Evolutionary conservation across 2,113 vertebrate genomes (phyloP).

Genomic region (Phyllopteryx taeniolatus): DNA sequence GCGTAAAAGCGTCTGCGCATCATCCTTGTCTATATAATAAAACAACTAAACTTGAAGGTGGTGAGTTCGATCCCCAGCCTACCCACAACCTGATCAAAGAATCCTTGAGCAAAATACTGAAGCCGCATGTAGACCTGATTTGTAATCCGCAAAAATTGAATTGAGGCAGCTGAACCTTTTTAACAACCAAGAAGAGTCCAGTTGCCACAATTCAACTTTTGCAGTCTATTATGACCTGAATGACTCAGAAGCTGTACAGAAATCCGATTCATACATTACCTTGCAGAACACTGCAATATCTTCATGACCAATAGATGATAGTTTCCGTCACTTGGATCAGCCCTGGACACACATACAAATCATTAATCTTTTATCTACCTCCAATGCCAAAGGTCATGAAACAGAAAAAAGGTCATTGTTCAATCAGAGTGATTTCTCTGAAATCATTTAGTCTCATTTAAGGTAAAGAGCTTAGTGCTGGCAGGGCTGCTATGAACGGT

Average conservation of each 20-base stretch:
- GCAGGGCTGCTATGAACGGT: slow-evolving; percentile 16
- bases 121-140: too few relatives aligned
- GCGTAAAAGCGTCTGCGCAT: not conserved
- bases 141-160: too few relatives aligned
- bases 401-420: slow-evolving; percentile 61
- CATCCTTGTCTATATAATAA: not conserved
- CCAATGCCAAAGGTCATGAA: slow-evolving; percentile 52
- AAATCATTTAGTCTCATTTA: slow-evolving; percentile 29
- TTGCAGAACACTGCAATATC: not conserved
- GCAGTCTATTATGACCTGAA: not conserved
- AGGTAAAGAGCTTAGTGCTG: slow-evolving; percentile 10
- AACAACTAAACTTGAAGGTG: not conserved
- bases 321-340: slow-evolving; percentile 29
- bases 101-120: not conserved
- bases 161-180: too few relatives aligned
- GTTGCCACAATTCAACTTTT: not conserved
- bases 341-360: slow-evolving; percentile 12
- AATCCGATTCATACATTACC: not conserved
- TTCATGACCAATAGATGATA: not conserved
- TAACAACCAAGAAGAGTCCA: not conserved
- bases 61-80: not conserved
- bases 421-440: slow-evolving; percentile 45
- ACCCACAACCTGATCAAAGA: not conserved
- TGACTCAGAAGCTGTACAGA: not conserved
- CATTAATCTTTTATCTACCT: slow-evolving; percentile 57